These are phyloP conservation scores for Spermophilus dauricus DNA, from an alignment of 2,113 vertebrate genomes.

Conservation along the genomic window DNA sequence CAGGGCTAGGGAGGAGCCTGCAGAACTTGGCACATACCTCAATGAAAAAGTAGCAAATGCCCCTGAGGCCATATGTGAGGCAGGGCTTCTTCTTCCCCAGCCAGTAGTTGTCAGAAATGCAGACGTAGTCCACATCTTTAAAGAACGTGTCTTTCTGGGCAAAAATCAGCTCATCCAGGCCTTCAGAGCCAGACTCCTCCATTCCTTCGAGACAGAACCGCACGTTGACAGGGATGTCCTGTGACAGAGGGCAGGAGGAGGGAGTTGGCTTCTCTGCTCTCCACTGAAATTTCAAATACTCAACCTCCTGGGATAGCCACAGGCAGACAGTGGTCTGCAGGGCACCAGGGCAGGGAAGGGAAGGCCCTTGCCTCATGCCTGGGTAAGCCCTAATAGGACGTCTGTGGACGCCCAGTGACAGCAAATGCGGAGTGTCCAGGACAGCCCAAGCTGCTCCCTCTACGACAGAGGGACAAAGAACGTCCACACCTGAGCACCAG, in stretches of 20 bases:
- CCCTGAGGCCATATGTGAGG: conserved; percentile 97
- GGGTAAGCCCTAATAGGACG: not conserved
- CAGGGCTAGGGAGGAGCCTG: no score
- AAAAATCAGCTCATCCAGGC: conserved; percentile 95
- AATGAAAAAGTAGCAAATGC: conserved; percentile 96
- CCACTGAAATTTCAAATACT: not conserved
- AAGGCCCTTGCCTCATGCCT: not conserved
- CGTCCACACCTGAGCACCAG: not conserved
- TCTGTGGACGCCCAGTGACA: not conserved
- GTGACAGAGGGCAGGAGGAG: not conserved
- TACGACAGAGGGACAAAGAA: not conserved
- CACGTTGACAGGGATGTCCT: conserved; percentile 97
- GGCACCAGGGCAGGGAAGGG: not conserved
- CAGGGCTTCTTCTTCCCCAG: conserved; percentile 98
- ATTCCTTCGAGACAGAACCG: conserved; percentile 98
- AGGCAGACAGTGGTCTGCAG: not conserved
- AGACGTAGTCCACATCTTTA: conserved; percentile 96
- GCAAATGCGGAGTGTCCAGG: rapidly evolving
- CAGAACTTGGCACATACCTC: conserved; percentile 85
- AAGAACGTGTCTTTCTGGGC: conserved; percentile 93
- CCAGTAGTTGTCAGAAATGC: conserved; percentile 99
- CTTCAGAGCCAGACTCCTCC: conserved; percentile 98
- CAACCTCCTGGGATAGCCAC: not conserved
- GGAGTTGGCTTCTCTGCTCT: rapidly evolving
- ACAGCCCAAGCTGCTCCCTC: not conserved